These are phyloP conservation scores for Tromatobia lineatoria DNA, from an alignment of 2,888 invertebrate species.

Conservation along the genomic window DNA sequence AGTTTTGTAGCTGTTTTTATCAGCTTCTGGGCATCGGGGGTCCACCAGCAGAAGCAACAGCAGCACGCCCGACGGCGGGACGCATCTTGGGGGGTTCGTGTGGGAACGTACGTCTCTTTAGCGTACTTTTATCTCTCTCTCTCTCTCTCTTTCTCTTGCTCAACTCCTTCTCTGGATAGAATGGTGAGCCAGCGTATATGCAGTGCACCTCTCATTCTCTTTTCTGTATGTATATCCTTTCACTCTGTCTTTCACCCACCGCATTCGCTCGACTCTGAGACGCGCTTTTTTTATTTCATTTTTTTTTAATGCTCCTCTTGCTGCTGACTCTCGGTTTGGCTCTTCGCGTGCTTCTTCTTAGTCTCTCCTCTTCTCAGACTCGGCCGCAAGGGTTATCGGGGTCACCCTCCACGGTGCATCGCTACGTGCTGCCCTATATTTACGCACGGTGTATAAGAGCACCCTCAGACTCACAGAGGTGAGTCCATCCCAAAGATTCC, in stretches of 20 bases:
- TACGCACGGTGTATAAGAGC: constrained; percentile 82
- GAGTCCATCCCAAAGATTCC: constrained; percentile 19
- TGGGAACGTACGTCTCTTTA: constrained; percentile 85
- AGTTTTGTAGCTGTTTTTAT: constrained; percentile 86
- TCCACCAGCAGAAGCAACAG: constrained; percentile 73
- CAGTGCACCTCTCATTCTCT: constrained; percentile 10
- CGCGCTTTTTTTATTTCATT: constrained; percentile 57
- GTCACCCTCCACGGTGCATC: constrained; percentile 83
- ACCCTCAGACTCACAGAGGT: constrained; percentile 71
- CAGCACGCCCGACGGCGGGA: constrained; percentile 79
- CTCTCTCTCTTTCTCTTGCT: constrained; percentile 52
- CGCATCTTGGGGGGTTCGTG: constrained; percentile 85
- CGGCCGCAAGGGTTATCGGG: constrained; percentile 81
- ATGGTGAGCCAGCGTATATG: constrained; percentile 2
- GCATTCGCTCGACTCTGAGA: constrained; percentile 65
- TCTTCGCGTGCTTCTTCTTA: constrained; percentile 64
- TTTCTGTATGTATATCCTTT: constrained; percentile 46
- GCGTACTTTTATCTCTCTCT: constrained; percentile 74
- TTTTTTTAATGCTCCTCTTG: constrained; percentile 54
- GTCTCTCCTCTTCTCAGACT: constrained; percentile 71
- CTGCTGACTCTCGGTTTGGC: constrained; percentile 51
- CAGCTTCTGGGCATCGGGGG: constrained; percentile 85
- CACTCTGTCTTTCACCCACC: constrained; percentile 61
- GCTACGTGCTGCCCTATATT: constrained; percentile 84
- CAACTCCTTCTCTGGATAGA: constrained; percentile 47